Conservation (phyloP, 37 sponge, comb jelly and placozoan genomes). For the Lycopodina hypogea region DNA sequence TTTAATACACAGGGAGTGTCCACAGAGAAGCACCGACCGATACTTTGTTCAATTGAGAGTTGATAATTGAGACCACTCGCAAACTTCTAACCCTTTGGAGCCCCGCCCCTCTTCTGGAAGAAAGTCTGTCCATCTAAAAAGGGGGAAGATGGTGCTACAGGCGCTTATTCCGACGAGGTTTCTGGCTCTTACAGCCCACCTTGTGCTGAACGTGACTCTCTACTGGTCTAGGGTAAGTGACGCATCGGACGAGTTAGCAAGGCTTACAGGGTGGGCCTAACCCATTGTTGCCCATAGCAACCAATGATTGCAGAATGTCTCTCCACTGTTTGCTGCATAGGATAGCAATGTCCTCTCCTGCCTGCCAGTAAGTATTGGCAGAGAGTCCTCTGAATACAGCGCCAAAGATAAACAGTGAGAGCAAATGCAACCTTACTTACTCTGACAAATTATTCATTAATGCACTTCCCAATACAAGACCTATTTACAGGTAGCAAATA, state of each 20-base stretch:
- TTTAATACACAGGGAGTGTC: too few relatives aligned
- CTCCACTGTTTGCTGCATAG: neutral
- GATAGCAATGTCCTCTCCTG: constrained; percentile 48
- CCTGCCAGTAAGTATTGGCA: constrained; percentile 8
- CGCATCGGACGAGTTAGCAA: neutral
- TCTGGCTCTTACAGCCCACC: constrained; percentile 73
- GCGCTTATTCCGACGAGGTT: constrained; percentile 73
- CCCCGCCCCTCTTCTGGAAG: too few relatives aligned
- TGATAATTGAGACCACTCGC: too few relatives aligned
- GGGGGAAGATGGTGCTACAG: constrained; percentile 50
- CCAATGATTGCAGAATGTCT: too few relatives aligned
- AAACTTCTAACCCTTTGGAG: too few relatives aligned
- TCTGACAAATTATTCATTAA: too few relatives aligned
- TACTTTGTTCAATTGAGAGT: too few relatives aligned
- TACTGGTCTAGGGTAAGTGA: constrained; percentile 76
- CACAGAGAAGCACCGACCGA: too few relatives aligned
- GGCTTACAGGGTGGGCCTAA: neutral
- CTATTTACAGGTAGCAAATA: too few relatives aligned
- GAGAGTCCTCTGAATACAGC: constrained; percentile 34
- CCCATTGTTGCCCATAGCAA: constrained; percentile 25
- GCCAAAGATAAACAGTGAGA: constrained; percentile 63
- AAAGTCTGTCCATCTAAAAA: too few relatives aligned
- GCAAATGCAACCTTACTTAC: too few relatives aligned
- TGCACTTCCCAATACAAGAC: too few relatives aligned
- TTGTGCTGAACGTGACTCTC: constrained; percentile 69